These are phyloP conservation scores for Amphiprion percula DNA, from an alignment of 2,113 vertebrate species.

Conservation along the genomic window DNA sequence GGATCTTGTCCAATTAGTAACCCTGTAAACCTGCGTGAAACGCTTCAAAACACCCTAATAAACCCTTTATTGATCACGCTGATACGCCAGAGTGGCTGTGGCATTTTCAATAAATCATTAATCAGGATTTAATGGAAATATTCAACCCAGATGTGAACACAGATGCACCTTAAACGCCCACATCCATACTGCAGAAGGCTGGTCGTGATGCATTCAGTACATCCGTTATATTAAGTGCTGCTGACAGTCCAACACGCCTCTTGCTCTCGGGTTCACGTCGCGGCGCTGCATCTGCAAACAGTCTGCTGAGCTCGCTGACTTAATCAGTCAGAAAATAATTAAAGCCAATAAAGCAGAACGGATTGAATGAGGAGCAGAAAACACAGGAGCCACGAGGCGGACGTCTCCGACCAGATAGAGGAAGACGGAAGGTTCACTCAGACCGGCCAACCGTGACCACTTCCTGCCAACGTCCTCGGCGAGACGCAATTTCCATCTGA, in stretches of 20 bases:
- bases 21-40: background rate
- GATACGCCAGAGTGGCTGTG: too few relatives aligned
- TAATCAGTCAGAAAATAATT: slow-evolving; percentile 76
- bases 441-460: too few relatives aligned
- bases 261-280: slow-evolving; percentile 10
- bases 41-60: background rate
- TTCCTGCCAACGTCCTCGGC: too few relatives aligned
- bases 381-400: background rate
- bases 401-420: background rate
- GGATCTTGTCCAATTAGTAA: background rate
- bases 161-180: background rate
- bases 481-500: too few relatives aligned
- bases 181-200: background rate
- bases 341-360: slow-evolving; percentile 77
- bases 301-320: slow-evolving; percentile 47
- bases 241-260: slow-evolving; percentile 42
- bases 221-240: slow-evolving; percentile 41
- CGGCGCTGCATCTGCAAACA: slow-evolving; percentile 33
- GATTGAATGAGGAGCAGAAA: slow-evolving; percentile 44
- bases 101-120: too few relatives aligned
- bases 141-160: too few relatives aligned
- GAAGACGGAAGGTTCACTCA: background rate
- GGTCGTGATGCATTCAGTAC: background rate
- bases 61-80: background rate
- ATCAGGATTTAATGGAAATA: too few relatives aligned